Percentiles rank a stretch among this genome's conserved stretches.
Evolutionary conservation across 2,888 invertebrate genomes (phyloP).

Genomic region (Platerodrilus igneus): DNA sequence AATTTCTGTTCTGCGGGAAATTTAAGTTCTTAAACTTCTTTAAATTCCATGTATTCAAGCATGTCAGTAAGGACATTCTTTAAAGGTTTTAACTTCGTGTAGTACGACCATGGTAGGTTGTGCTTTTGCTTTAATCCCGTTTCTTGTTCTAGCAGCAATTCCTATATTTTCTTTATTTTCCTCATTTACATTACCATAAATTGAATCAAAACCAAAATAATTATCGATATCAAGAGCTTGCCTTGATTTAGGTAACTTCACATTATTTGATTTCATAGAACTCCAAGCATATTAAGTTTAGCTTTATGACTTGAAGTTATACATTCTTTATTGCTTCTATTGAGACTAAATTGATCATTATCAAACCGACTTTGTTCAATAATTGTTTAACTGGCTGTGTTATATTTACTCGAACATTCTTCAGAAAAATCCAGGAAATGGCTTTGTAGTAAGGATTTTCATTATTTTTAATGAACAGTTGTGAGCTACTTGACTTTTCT

Average conservation of each 20-base stretch:
- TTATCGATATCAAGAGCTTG: constrained; percentile 10
- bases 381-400: too few relatives aligned
- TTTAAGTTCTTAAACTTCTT: constrained; percentile 1
- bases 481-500: constrained; percentile 21
- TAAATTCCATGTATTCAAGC: constrained; percentile 1
- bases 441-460: constrained; percentile 18
- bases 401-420: too few relatives aligned
- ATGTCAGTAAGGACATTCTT: constrained; percentile 2
- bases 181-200: neutral
- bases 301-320: too few relatives aligned
- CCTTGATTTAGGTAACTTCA: neutral
- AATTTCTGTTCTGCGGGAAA: neutral
- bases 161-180: constrained; percentile 12
- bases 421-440: constrained; percentile 25
- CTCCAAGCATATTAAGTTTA: too few relatives aligned
- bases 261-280: too few relatives aligned
- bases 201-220: constrained; percentile 20
- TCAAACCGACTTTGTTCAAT: too few relatives aligned
- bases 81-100: constrained; percentile 11
- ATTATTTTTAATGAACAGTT: too few relatives aligned
- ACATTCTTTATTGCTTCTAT: too few relatives aligned
- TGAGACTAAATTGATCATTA: too few relatives aligned
- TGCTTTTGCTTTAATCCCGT: neutral
- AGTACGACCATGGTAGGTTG: constrained; percentile 14
- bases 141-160: constrained; percentile 6